These are phyloP conservation scores for Amitus sp. DNA, from an alignment of 2,888 invertebrate species.

Conservation along the genomic window DNA sequence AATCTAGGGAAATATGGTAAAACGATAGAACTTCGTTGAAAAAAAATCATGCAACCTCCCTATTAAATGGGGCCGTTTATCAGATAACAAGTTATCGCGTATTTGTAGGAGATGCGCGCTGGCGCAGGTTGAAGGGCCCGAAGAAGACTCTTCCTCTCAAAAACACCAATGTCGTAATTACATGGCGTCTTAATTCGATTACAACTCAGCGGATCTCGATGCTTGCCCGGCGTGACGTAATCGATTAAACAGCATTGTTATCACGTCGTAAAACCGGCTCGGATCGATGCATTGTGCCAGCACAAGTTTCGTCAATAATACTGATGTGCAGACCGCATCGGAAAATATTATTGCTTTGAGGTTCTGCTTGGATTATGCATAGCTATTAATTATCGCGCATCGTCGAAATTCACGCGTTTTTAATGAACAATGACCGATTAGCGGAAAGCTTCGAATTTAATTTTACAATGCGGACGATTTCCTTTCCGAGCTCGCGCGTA, in stretches of 20 bases:
- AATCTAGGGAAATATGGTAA: no score
- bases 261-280: slow-evolving; percentile 19
- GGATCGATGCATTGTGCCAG: slow-evolving; percentile 22
- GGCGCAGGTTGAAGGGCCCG: slow-evolving; percentile 9
- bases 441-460: background rate
- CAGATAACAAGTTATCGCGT: slow-evolving; percentile 41
- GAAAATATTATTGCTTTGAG: no score
- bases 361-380: no score
- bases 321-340: background rate
- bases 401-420: background rate
- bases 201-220: slow-evolving; percentile 22
- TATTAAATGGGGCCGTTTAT: slow-evolving; percentile 45
- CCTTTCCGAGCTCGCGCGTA: background rate
- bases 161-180: slow-evolving; percentile 45
- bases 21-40: slow-evolving; percentile 34
- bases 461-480: background rate
- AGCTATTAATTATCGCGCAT: background rate
- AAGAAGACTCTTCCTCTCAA: slow-evolving; percentile 22
- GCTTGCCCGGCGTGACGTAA: slow-evolving; percentile 45
- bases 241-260: slow-evolving; percentile 33
- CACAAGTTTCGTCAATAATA: slow-evolving; percentile 26
- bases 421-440: background rate
- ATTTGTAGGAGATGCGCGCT: slow-evolving; percentile 24
- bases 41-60: slow-evolving; percentile 35
- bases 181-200: slow-evolving; percentile 45